Percentiles rank a stretch among this genome's conserved stretches.
Evolutionary conservation across 2,888 invertebrate species (phyloP).

Genomic region (Siphonodentalium dalli): DNA sequence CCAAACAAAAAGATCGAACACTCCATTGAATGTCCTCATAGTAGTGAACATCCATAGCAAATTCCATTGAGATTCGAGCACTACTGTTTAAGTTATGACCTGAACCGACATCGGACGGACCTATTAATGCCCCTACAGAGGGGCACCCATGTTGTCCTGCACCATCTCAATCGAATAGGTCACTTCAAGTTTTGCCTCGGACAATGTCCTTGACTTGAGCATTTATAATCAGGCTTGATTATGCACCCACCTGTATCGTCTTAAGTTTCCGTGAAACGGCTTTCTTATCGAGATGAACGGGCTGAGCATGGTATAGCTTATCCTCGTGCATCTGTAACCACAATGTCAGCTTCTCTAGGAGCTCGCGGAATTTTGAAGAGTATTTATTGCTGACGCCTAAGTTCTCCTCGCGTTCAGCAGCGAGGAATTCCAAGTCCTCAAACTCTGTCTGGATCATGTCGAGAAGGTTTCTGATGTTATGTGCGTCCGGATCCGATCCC

Average conservation of each 20-base stretch:
- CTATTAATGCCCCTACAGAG: too few species aligned
- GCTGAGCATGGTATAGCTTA: constrained; percentile 75
- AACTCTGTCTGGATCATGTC: constrained; percentile 90
- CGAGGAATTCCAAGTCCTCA: constrained; percentile 89
- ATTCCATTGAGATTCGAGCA: too few species aligned
- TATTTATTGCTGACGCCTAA: constrained; percentile 72
- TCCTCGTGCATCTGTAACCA: constrained; percentile 90
- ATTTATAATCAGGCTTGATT: background rate
- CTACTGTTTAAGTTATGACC: too few species aligned
- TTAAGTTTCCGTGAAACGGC: constrained; percentile 81
- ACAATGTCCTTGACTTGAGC: too few species aligned
- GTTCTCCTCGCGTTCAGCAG: constrained; percentile 72
- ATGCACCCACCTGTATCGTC: constrained; percentile 74
- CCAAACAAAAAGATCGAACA: too few species aligned
- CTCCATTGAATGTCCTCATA: too few species aligned
- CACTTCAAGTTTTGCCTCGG: too few species aligned
- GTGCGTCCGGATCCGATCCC: constrained; percentile 58
- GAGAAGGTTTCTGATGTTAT: constrained; percentile 75
- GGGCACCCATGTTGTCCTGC: too few species aligned
- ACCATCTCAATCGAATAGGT: too few species aligned
- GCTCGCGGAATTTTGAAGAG: constrained; percentile 78
- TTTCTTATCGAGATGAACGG: constrained; percentile 77
- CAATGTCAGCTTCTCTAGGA: constrained; percentile 72
- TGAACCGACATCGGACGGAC: too few species aligned
- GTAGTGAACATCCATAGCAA: too few species aligned